Evolutionary conservation across 37 sponge, comb jelly and placozoan species (phyloP).

Genomic region (Aplysina aerophoba): DNA sequence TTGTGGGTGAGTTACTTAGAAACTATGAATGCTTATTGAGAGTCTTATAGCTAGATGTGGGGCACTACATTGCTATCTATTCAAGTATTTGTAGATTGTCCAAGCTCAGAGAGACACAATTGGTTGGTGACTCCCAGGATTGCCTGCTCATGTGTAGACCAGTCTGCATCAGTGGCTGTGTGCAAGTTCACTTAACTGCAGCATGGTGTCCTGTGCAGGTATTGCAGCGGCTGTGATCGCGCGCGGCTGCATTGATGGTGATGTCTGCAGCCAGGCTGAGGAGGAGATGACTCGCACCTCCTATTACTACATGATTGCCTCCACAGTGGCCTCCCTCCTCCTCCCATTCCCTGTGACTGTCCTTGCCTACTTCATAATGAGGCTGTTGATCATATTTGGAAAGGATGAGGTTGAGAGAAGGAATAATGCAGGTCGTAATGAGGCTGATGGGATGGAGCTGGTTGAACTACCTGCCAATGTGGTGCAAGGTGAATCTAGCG

Average conservation of each 20-base stretch:
- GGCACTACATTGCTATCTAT: too few species aligned
- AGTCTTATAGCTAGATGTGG: too few species aligned
- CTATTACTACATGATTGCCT: slow-evolving; percentile 13
- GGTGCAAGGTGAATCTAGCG: not conserved
- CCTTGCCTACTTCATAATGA: not conserved
- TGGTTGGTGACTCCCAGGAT: too few species aligned
- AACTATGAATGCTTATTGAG: too few species aligned
- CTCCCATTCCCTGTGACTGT: not conserved
- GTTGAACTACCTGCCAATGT: not conserved
- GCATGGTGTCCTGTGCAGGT: not conserved
- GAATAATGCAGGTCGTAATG: not conserved
- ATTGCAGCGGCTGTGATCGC: not conserved
- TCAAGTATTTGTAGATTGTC: too few species aligned
- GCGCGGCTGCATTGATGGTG: not conserved
- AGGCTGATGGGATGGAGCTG: slow-evolving; percentile 10
- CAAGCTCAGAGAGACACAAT: too few species aligned
- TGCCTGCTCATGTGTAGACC: too few species aligned
- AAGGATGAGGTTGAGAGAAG: not conserved
- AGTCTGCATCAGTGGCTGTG: too few species aligned
- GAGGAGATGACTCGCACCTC: not conserved
- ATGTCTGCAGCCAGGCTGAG: not conserved
- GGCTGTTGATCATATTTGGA: not conserved
- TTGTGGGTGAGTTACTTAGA: too few species aligned
- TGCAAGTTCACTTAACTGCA: too few species aligned
- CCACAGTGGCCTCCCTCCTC: not conserved